Base-by-base conservation (phyloP, 2,113 vertebrate genomes). In the Catharus fuscescens region DNA sequence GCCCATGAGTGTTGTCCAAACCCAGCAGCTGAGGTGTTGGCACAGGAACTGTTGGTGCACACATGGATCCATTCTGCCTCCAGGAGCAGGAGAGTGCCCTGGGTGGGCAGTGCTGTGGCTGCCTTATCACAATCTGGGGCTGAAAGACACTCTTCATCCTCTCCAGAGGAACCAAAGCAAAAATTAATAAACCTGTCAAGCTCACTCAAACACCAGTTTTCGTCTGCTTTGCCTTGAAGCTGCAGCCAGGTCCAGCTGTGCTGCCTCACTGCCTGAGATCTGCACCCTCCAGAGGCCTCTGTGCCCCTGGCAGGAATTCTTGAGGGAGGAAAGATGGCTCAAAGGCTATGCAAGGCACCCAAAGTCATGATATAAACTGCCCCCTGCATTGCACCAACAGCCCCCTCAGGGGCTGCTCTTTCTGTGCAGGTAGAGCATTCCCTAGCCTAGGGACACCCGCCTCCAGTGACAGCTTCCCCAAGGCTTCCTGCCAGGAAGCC, bases 61-160 rank as follows among this genome's bases (percentile, higher is more conserved):
- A 12, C 64, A 21, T 1, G 0, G 20, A 18, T 29, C 50, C 0
- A 0, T 15, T 26, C 50, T n/a, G 18, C 6, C 38, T 14, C 34
- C 0, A 0, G 64, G 45, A 56, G 26, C 2, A 1, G 50, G 54
- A 54, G 54, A 29, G 14, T 1, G 10, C 42, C 23, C 24, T 8
- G 78, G 64, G 44, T 8, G 8, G 44, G 73, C 44, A n/a, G 26
- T 3, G 5, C 86, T 5, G 3, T 4, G 8, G 31, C 45, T 73
- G 50, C 28, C 17, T 18, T 8, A 5, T 6, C 4, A 2, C 25
- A 9, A 0, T 1, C 36, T 45, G 65, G 29, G 60, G 50, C 52
- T 62, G 1, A 67, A 14, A 66, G 47, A 29, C 8, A 5, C 44
- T 16, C 28, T 53, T 69, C 13, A 44, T 19, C 47, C 65, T 73